Evolutionary conservation across 2,797 vertebrate genomes (phyloP).

Genomic region (Cynodonichthys magdalenae): DNA sequence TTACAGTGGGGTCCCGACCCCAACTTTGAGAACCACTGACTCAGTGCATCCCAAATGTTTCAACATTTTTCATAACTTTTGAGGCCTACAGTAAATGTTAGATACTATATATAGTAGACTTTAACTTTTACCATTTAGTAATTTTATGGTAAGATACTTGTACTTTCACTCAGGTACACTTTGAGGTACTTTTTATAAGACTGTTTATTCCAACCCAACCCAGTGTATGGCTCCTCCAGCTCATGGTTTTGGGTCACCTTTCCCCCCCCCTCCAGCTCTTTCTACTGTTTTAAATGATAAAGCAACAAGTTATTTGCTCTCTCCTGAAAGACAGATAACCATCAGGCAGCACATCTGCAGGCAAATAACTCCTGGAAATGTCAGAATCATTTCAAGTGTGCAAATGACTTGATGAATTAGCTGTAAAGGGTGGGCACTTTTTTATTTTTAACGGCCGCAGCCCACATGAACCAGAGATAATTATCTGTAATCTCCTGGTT

Average conservation of each 20-base stretch:
- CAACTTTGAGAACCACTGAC: no score
- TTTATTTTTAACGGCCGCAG: not conserved
- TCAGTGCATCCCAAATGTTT: no score
- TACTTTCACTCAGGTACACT: no score
- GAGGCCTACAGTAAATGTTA: no score
- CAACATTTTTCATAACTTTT: no score
- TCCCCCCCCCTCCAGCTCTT: not conserved
- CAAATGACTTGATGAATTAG: constrained; percentile 27
- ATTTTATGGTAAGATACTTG: no score
- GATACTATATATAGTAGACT: no score
- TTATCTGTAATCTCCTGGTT: constrained; percentile 1
- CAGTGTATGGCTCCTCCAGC: no score
- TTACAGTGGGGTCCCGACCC: no score
- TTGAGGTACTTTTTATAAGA: no score
- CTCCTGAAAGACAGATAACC: constrained; percentile 26
- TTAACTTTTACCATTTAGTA: no score
- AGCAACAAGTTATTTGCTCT: constrained; percentile 28
- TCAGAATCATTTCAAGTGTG: constrained; percentile 9
- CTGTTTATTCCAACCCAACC: no score
- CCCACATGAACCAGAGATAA: not conserved
- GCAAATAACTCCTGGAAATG: constrained; percentile 39
- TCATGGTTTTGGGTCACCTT: not conserved
- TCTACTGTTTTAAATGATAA: not conserved
- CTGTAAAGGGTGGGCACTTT: not conserved
- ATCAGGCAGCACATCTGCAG: constrained; percentile 38